phyloP scores from a whole-genome alignment of 2,113 vertebrate genomes.

The Lagopus muta region DNA sequence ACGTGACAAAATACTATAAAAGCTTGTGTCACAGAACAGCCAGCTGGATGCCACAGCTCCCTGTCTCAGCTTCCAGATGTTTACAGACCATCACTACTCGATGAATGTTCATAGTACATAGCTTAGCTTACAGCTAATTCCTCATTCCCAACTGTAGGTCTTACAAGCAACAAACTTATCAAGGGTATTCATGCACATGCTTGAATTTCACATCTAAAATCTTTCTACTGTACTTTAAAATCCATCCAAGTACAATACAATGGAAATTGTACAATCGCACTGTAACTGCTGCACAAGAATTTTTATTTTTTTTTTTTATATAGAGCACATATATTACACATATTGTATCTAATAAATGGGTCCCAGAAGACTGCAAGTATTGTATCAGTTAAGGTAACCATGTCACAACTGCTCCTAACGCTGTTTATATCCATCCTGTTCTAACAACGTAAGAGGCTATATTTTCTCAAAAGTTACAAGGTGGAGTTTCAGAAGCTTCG shows the following conservation, averaged over 20 bases:
- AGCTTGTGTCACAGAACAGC: not conserved
- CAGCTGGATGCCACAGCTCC: not conserved
- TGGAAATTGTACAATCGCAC: not conserved
- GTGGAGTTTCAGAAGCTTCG: not conserved
- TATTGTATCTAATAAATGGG: not conserved
- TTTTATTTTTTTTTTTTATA: not conserved
- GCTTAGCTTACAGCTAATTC: not conserved
- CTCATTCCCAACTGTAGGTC: not conserved
- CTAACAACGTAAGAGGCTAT: not conserved
- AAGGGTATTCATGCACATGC: not conserved
- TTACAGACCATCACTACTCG: not conserved
- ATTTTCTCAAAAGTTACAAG: not conserved
- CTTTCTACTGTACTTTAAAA: not conserved
- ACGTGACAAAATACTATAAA: not conserved
- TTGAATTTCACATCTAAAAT: not conserved
- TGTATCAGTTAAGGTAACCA: not conserved
- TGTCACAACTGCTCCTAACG: not conserved
- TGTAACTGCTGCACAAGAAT: not conserved
- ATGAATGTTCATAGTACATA: accelerated
- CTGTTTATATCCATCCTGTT: not conserved
- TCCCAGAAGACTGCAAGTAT: not conserved
- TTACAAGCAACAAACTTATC: not conserved
- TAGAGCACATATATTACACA: not conserved
- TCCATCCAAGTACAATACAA: not conserved
- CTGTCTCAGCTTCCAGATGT: not conserved